Conservation (phyloP, 1,140 invertebrate genomes). For the Hormaphis cornu region DNA sequence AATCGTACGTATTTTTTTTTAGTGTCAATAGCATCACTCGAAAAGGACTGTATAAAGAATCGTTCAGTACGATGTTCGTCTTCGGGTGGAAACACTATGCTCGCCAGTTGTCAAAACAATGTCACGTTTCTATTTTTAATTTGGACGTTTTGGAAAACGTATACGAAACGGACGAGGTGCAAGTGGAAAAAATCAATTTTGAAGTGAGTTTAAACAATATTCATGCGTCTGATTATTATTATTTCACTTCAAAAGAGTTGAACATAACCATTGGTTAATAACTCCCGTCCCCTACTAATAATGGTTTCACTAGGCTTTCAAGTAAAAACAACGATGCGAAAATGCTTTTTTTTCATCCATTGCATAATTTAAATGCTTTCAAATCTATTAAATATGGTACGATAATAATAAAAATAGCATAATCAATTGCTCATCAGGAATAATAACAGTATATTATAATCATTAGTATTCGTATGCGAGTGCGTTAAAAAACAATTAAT, state of each 20-base stretch:
- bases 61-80: conserved; percentile 3
- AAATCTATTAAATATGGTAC: too few species aligned
- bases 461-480: too few species aligned
- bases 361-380: too few species aligned
- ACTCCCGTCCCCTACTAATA: too few species aligned
- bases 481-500: too few species aligned
- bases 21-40: background rate
- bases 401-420: too few species aligned
- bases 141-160: conserved; percentile 21
- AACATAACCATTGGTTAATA: too few species aligned
- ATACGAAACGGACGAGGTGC: background rate
- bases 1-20: background rate
- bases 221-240: background rate
- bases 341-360: too few species aligned
- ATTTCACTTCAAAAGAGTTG: background rate
- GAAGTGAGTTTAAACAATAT: background rate
- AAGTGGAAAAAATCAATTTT: background rate
- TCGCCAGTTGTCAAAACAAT: conserved; percentile 3
- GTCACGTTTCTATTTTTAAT: conserved; percentile 26
- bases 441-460: too few species aligned
- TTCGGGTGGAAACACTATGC: conserved; percentile 11
- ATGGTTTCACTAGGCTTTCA: too few species aligned
- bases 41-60: conserved; percentile 14
- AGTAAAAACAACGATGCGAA: too few species aligned
- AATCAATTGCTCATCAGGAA: too few species aligned